Evolutionary conservation across 2,888 invertebrate species (phyloP), one percentile per base, ranked within the genome.

Genomic region (Vesta saturnalis): DNA sequence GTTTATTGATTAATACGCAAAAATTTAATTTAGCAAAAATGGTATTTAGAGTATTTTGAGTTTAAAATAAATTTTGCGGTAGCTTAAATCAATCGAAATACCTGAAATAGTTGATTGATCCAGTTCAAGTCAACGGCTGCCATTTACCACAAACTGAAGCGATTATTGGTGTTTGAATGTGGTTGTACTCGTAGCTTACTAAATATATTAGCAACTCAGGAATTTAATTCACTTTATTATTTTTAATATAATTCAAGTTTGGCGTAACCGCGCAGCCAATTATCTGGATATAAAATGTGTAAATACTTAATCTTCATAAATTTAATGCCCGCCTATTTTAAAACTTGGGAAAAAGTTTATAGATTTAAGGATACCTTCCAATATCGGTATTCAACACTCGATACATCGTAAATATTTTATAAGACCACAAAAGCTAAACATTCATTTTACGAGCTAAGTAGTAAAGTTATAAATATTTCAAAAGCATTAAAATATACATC

Each of bases 91-190:
- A 35, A 19, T 43, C n/a, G 19, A 64, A 64, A 64, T 64, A 21
- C 64, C 39, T 64, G 18, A 52, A 35, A 64, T 59, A 59, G 58
- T 64, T 64, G 59, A 64, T 64, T 64, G 64, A 59, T 64, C 58
- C 58, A 19, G n/a, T n/a, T 43, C 8, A 39, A 43, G 49, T 19
- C 46, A 57, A 30, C 22, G 64, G 15, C 46, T 30, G 57, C 63
- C n/a, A n/a, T 16, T 63, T 57, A 35, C 21, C 8, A 39, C 57
- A 52, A 63, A 63, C 39, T 16, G 58, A 52, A 57, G 55, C 54
- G 67, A 62, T 67, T 49, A 55, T 23, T 59, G 63, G 47, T 58
- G 67, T 62, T 62, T 59, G 52, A 63, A 67, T 58, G 61, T 63
- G 19, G 19, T 49, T 49, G 49, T 18, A 18, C 10, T 30, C 30